Percentiles rank a stretch among this genome's conserved stretches.
Conservation (phyloP, 30 jellyfish, hydroid and myxozoan genomes). For the Hydra vulgaris region DNA sequence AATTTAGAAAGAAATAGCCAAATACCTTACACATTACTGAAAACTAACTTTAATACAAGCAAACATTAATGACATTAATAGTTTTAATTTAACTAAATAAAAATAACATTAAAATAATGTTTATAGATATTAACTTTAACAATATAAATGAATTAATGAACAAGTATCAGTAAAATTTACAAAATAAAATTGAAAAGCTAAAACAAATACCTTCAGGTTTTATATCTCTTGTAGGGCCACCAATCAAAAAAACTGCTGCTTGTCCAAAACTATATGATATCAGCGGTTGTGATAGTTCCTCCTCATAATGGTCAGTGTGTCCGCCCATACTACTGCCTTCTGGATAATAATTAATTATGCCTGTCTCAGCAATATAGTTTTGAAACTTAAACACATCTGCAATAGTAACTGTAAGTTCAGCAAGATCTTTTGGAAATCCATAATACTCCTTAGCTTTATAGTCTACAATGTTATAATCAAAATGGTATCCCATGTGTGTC, state of each 20-base stretch:
- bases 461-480: slow-evolving; percentile 81
- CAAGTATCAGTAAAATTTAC: too few relatives aligned
- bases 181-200: too few relatives aligned
- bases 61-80: too few relatives aligned
- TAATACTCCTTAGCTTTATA: slow-evolving; percentile 74
- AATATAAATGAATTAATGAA: too few relatives aligned
- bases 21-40: too few relatives aligned
- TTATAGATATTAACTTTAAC: too few relatives aligned
- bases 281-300: slow-evolving; percentile 80
- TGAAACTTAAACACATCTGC: slow-evolving; percentile 51
- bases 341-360: slow-evolving; percentile 77
- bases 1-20: too few relatives aligned
- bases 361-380: slow-evolving; percentile 77
- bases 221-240: slow-evolving; percentile 66
- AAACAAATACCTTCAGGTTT: slow-evolving; percentile 66
- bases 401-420: slow-evolving; percentile 43
- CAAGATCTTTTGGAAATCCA: slow-evolving; percentile 86
- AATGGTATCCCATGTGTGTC: slow-evolving; percentile 94
- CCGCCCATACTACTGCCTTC: slow-evolving; percentile 99
- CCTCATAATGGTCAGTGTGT: slow-evolving; percentile 96
- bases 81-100: too few relatives aligned
- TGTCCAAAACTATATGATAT: slow-evolving; percentile 83
- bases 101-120: too few relatives aligned
- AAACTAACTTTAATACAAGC: too few relatives aligned
- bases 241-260: slow-evolving; percentile 83